Evolutionary conservation across 1,140 invertebrate species (phyloP).

Genomic region (Acromyrmex charruanus): DNA sequence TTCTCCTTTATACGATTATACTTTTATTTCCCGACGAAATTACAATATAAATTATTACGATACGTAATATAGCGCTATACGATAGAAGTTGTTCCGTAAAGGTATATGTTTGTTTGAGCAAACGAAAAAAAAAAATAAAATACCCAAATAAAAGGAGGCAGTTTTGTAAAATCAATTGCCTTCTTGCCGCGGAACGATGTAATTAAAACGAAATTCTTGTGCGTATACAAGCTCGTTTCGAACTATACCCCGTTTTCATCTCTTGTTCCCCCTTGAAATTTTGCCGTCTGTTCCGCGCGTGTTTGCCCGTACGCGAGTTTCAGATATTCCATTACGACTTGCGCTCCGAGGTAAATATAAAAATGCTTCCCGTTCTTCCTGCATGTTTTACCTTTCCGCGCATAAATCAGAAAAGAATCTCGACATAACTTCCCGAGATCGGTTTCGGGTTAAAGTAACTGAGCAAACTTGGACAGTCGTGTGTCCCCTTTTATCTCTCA

Average conservation of each 20-base stretch:
- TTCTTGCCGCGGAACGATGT: constrained; percentile 30
- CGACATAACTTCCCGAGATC: constrained; percentile 26
- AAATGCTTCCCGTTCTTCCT: constrained; percentile 61
- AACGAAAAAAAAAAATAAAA: neutral
- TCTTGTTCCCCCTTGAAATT: constrained; percentile 51
- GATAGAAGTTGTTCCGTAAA: neutral
- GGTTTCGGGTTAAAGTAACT: neutral
- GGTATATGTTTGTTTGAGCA: neutral
- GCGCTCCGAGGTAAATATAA: constrained; percentile 71
- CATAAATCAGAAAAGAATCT: constrained; percentile 64
- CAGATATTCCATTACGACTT: constrained; percentile 78
- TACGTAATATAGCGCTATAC: neutral
- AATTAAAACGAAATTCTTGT: constrained; percentile 77
- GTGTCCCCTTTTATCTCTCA: neutral
- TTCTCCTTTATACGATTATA: neutral
- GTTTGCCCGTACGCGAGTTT: constrained; percentile 73
- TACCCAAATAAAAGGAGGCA: neutral
- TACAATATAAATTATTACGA: constrained; percentile 52
- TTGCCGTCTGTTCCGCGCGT: constrained; percentile 62
- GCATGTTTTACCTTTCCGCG: constrained; percentile 50
- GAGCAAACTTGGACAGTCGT: constrained; percentile 16
- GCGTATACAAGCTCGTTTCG: constrained; percentile 11
- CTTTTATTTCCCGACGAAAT: constrained; percentile 37
- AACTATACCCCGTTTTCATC: constrained; percentile 23
- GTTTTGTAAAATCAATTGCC: constrained; percentile 1